A percentile compares a stretch with the other conserved stretches of the same genome.
Evolutionary conservation across 1,140 invertebrate species (phyloP).

Genomic region (Drosophila willistoni): DNA sequence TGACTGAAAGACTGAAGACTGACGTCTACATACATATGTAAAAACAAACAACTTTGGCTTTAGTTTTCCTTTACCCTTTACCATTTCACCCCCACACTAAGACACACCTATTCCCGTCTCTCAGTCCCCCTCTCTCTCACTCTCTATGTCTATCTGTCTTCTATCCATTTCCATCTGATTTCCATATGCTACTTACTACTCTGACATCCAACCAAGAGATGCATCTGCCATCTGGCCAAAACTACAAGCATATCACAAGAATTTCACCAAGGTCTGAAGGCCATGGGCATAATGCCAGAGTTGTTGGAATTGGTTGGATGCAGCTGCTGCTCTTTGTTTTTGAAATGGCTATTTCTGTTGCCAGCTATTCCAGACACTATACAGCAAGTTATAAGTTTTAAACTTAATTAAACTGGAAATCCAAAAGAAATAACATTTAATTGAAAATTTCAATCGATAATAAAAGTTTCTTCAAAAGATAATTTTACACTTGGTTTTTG

Average conservation of each 20-base stretch:
- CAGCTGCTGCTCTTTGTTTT: slow-evolving; percentile 1
- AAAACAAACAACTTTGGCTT: slow-evolving; percentile 54
- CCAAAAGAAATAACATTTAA: too few relatives aligned
- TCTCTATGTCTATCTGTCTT: not conserved
- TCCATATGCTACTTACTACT: slow-evolving; percentile 27
- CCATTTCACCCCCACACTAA: not conserved
- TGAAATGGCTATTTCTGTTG: slow-evolving; percentile 6
- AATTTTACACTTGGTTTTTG: not conserved
- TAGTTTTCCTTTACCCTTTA: slow-evolving; percentile 2
- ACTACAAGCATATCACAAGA: slow-evolving; percentile 35
- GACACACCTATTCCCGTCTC: too few relatives aligned
- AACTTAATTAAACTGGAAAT: too few relatives aligned
- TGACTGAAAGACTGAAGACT: slow-evolving; percentile 48
- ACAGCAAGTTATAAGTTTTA: not conserved
- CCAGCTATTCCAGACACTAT: slow-evolving; percentile 14
- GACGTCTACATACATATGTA: slow-evolving; percentile 26
- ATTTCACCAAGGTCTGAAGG: slow-evolving; percentile 15
- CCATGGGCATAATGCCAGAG: slow-evolving; percentile 12
- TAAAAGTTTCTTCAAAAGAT: too few relatives aligned
- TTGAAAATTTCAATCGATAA: too few relatives aligned
- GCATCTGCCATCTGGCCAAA: slow-evolving; percentile 19
- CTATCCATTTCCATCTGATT: slow-evolving; percentile 32
- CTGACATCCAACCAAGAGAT: slow-evolving; percentile 2
- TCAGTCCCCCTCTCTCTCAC: not conserved
- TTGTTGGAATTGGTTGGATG: slow-evolving; percentile 18